phyloP scores from a whole-genome alignment of 2,888 invertebrate genomes.

The Leuctra nigra region DNA sequence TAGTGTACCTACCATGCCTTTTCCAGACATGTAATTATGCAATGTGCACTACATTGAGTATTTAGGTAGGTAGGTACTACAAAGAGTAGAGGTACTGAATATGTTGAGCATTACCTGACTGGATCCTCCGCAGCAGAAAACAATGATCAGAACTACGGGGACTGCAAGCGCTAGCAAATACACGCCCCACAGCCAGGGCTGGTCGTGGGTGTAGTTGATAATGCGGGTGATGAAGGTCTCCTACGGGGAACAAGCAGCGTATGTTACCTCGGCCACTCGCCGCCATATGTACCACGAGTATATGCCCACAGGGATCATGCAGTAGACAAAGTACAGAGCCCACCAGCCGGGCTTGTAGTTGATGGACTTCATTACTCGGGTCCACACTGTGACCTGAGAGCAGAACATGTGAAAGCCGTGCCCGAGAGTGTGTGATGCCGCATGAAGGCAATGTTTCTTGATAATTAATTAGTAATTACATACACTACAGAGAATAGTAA shows the following conservation, averaged over 20 bases:
- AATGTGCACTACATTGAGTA: too few species aligned
- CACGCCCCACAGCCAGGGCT: constrained; percentile 88
- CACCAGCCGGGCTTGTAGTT: constrained; percentile 77
- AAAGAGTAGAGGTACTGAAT: too few species aligned
- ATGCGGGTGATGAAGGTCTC: constrained; percentile 71
- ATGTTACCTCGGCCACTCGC: constrained; percentile 60
- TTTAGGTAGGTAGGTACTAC: too few species aligned
- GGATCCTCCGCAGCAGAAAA: constrained; percentile 65
- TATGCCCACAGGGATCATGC: constrained; percentile 59
- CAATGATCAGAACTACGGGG: constrained; percentile 70
- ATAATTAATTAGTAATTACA: too few species aligned
- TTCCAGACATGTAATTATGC: too few species aligned
- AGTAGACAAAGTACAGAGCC: constrained; percentile 72
- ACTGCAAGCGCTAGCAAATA: constrained; percentile 72
- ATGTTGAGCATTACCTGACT: constrained; percentile 52
- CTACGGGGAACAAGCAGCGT: constrained; percentile 50
- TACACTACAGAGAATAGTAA: too few species aligned
- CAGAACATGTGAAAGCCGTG: too few species aligned
- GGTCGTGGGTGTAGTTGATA: constrained; percentile 68
- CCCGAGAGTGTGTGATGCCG: too few species aligned
- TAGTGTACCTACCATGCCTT: too few species aligned
- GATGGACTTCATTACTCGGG: constrained; percentile 62
- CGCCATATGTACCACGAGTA: constrained; percentile 64
- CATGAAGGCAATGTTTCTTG: too few species aligned
- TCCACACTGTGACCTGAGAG: constrained; percentile 63